Conservation (phyloP, 2,888 invertebrate genomes). For the Pediacus dermestoides region DNA sequence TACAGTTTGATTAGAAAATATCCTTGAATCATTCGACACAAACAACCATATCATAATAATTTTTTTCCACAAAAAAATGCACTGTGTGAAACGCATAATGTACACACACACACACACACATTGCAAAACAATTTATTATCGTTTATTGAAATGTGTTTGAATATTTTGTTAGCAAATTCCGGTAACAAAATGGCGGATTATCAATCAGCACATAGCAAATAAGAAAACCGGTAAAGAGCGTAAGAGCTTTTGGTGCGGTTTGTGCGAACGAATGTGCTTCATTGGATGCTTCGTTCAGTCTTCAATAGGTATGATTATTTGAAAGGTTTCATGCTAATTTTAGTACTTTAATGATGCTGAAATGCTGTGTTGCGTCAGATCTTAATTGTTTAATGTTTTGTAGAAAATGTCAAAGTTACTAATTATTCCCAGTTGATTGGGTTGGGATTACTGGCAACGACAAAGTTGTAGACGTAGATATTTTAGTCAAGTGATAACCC, state of each 20-base stretch:
- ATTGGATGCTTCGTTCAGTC: no score
- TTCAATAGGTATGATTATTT: no score
- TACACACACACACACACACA: conserved; percentile 10
- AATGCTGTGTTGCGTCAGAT: no score
- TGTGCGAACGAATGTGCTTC: not conserved
- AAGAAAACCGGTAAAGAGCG: not conserved
- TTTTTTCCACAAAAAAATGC: conserved; percentile 21
- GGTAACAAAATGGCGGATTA: conserved; percentile 4
- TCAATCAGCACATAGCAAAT: conserved; percentile 2
- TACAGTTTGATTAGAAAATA: conserved; percentile 35
- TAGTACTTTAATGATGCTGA: no score
- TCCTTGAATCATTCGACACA: conserved; percentile 34
- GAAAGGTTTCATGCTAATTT: no score
- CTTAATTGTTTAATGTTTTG: no score
- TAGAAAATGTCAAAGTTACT: no score
- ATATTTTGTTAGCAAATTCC: conserved; percentile 6
- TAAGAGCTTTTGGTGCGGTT: not conserved
- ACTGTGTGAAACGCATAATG: conserved; percentile 23
- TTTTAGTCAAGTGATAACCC: no score
- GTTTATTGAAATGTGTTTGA: conserved; percentile 5
- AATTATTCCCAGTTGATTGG: no score
- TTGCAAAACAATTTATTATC: conserved; percentile 22
- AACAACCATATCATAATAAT: conserved; percentile 30
- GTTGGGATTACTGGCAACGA: no score
- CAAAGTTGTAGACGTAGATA: no score